Evolutionary conservation across 2,888 invertebrate genomes (phyloP), one percentile per base, ranked within the genome.

Genomic region (Limulus polyphemus): DNA sequence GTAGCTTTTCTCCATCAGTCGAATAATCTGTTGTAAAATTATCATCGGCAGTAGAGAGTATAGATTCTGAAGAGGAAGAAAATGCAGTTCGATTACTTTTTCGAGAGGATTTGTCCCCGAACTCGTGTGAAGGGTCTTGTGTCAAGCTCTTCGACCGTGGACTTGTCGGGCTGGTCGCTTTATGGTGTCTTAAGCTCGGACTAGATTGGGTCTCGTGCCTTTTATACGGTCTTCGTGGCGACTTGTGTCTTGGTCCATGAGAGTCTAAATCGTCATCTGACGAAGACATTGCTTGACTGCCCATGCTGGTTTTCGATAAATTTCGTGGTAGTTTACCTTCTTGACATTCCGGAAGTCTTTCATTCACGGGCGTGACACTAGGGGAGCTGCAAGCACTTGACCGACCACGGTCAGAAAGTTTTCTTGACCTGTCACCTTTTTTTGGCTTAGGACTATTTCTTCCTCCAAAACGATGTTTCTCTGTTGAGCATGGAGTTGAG

Each of bases 51-150:
- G 65, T 63, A 32, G 63, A 65, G 14, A 61, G 63, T 13, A 65
- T 49, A 46, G 65, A 65, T 59, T 65, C 65, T 11, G 65, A 65
- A 50, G 65, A 65, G 12, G 65, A 65, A 17, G 65, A 63, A 47
- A 52, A 60, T 14, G 61, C 57, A 13, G 65, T 60, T n/a, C 65
- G 50, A 13, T 62, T 61, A 55, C 61, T 62, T 55, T 60, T 57
- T 11, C 61, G 62, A 11, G 62, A 62, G 13, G 64, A 64, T 48
- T 64, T 62, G 2, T 62, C 64, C 47, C 60, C 62, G 60, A 32
- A 32, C 32, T 32, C 32, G 32, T 7, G 32, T 2, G 32, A 32
- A 32, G 32, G 32, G 32, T 32, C 32, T 32, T 32, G 32, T 32
- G 32, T 32, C 7, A 32, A 32, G 32, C 64, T 64, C n/a, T 64